Conservation (phyloP, 2,797 vertebrate genomes). For the Ispidina picta region DNA sequence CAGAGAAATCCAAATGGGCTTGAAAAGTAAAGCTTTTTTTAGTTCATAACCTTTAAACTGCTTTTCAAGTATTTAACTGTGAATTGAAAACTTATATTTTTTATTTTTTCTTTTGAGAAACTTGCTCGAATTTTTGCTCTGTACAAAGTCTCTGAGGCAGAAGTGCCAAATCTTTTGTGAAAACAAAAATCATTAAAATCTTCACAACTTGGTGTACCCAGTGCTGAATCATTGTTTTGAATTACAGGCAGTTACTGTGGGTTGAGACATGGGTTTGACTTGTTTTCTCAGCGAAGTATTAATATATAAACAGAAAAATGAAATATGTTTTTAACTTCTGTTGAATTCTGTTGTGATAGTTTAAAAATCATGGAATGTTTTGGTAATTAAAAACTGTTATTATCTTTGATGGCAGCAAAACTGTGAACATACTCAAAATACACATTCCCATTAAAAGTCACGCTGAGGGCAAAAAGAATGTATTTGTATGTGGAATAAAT, state of each 20-base stretch:
- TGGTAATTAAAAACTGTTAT: conserved; percentile 10
- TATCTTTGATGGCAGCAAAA: conserved; percentile 10
- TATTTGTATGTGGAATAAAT: not conserved
- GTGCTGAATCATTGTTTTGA: conserved; percentile 58
- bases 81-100: not conserved
- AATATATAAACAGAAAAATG: conserved; percentile 23
- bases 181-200: conserved; percentile 4
- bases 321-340: not conserved
- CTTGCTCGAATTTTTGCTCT: conserved; percentile 31
- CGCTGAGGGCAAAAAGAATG: conserved; percentile 11
- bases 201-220: conserved; percentile 19
- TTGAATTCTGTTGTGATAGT: not conserved
- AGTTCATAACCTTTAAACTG: not conserved
- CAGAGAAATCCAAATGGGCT: not conserved
- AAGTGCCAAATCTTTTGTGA: conserved; percentile 36
- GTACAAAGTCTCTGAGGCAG: not conserved
- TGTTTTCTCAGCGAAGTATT: not conserved
- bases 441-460: conserved; percentile 26
- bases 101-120: not conserved
- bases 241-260: conserved; percentile 28
- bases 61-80: not conserved
- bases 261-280: not conserved
- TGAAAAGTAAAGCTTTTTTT: not conserved
- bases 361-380: conserved; percentile 5
- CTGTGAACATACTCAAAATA: conserved; percentile 18